Evolutionary conservation across 2,888 invertebrate species (phyloP), one percentile per base, ranked within the genome.

Genomic region (Itoplectis maculator): DNA sequence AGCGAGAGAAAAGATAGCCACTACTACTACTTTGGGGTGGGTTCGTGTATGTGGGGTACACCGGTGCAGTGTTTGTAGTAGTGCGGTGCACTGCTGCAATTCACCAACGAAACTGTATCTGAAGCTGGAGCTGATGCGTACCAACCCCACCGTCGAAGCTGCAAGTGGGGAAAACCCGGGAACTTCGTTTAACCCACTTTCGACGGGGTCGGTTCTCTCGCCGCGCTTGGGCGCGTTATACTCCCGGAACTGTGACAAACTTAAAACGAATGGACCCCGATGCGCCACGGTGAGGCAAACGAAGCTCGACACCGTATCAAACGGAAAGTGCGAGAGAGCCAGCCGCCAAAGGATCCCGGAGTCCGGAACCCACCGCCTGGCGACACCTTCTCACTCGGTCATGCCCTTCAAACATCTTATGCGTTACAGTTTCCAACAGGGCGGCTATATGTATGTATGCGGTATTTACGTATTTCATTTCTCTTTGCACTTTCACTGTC

Each of bases 121-220:
- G 35, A 69, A 42, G 51, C 69, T 79, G 45, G 8, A 68, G 54
- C 20, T 69, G 68, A 69, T 78, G 47, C 72, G 23, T 49, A 1
- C 37, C 56, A 68, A 81, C 77, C 63, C 70, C 77, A 69, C 74
- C 79, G 66, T 78, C 79, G 69, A 68, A 61, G 59, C 70, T 76
- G 69, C 79, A 59, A 80, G 75, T 75, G 51, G 42, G 59, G 61
- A 72, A 81, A 80, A 69, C 42, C 56, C 76, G 65, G 84, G 37
- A 86, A 90, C 88, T 89, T 89, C 87, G 88, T 89, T 91, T 91
- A 91, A 91, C 91, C 92, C 87, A 92, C 90, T 91, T 92, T 89
- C 85, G 72, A 80, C 81, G 79, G n/a, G 70, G 75, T 81, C 81
- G 72, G n/a, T 20, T 23, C 72, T 29, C 37, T 37, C 68, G 47